Percentiles rank a stretch among this genome's conserved stretches.
Conservation (phyloP, 2,888 invertebrate species). For the Eugnorisma glareosa region DNA sequence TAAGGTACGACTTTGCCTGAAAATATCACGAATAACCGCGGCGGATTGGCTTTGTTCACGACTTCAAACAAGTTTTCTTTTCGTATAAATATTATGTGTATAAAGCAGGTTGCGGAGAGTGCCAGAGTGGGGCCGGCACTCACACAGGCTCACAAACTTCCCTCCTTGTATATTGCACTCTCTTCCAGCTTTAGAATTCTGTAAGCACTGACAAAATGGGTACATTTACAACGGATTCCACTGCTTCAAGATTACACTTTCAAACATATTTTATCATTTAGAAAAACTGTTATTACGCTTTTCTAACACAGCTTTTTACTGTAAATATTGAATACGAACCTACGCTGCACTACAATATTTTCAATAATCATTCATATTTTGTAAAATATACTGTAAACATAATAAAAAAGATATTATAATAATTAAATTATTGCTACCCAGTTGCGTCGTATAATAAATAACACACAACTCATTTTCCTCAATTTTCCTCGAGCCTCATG, state of each 20-base stretch:
- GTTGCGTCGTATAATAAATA: neutral
- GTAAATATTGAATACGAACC: neutral
- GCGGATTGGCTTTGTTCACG: slow-evolving; percentile 89
- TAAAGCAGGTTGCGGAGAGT: slow-evolving; percentile 77
- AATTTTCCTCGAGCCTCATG: slow-evolving; percentile 19
- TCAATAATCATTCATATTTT: neutral
- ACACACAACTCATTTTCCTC: slow-evolving; percentile 16
- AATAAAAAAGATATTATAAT: neutral
- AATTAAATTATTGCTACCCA: neutral
- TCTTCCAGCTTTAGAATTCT: slow-evolving; percentile 69
- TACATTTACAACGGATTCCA: slow-evolving; percentile 58
- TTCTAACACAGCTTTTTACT: neutral
- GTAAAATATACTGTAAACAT: neutral
- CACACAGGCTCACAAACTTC: slow-evolving; percentile 72
- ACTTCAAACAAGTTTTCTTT: slow-evolving; percentile 89
- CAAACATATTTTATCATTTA: slow-evolving; percentile 51
- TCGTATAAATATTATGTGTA: slow-evolving; percentile 85
- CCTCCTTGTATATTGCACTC: slow-evolving; percentile 72
- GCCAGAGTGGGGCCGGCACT: slow-evolving; percentile 52
- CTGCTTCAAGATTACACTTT: slow-evolving; percentile 59
- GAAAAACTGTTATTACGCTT: slow-evolving; percentile 3
- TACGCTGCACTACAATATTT: neutral
- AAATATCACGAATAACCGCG: slow-evolving; percentile 90
- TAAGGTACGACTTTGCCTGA: slow-evolving; percentile 88
- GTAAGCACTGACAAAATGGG: slow-evolving; percentile 72